Base-by-base conservation (phyloP, 1,140 invertebrate genomes). In the Meloidogyne hapla region DNA sequence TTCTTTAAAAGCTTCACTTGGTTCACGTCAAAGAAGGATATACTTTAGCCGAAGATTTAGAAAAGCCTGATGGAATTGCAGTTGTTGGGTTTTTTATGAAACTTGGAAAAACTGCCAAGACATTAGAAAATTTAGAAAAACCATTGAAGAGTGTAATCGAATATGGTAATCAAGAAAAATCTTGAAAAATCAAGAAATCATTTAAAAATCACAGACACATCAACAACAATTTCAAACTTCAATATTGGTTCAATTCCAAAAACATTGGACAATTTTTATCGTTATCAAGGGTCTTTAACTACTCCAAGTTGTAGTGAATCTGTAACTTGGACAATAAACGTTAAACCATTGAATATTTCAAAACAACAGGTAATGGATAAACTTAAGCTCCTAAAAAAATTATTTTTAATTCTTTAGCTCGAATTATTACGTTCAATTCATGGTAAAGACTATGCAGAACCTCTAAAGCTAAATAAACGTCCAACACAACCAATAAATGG, bases 301-400 rank as follows among this genome's bases (percentile, higher is more conserved):
- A 95, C 94, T 4, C 94, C 94, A 3, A 93, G 93, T 0, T 96
- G 94, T 82, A 91, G 90, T 5, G 94, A 95, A 89, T 90, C 92
- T 8, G 94, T 95, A 5, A 92, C 91, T 1, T 96, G 94, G 94
- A 92, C 94, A 26, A 91, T 95, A 81, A 93, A 93, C 81, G 91
- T 91, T 76, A 89, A 92, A 18, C 82, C 82, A 4, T 48, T 81
- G 21, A 72, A 76, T 18, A 80, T 83, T 33, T 73, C 40, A 8
- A 28, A 13, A 15, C 9, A 13, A 28, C 71, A 64, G 26, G 71
- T 74, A 28, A 61, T 3, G 12, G 69, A 0, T 0, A 15, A 21
- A n/a, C n/a, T 66, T 33, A 4, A 33, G 9, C 5, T 33, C 33
- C 2, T 33, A n/a, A n/a, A n/a, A n/a, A n/a, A n/a, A n/a, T 33